phyloP scores from a whole-genome alignment of 2,888 invertebrate genomes.

The Aleiodes leptofemur region DNA sequence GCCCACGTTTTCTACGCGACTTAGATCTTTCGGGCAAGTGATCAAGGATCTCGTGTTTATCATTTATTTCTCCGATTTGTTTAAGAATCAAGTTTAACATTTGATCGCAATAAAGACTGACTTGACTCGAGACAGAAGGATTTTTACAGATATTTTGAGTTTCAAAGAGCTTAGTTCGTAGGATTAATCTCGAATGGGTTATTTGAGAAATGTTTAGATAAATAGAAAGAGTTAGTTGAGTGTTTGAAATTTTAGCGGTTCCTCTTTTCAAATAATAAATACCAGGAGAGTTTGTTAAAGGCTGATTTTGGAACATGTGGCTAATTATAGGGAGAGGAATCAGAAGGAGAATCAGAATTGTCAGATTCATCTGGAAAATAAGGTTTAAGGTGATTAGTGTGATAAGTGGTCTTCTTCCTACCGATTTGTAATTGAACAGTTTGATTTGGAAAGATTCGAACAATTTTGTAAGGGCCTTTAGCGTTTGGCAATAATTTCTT shows the following conservation, averaged over 20 bases:
- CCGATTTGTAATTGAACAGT: constrained; percentile 46
- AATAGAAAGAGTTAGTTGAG: constrained; percentile 44
- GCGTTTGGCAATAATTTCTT: constrained; percentile 33
- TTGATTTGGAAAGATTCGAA: constrained; percentile 44
- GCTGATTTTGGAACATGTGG: not conserved
- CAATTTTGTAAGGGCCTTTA: constrained; percentile 51
- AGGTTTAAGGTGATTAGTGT: constrained; percentile 46
- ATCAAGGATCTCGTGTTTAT: constrained; percentile 9
- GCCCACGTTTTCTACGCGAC: not conserved
- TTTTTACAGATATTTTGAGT: not conserved
- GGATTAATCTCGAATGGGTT: not conserved
- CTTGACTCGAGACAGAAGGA: not conserved
- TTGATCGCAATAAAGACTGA: constrained; percentile 13
- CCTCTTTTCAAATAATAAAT: constrained; percentile 48
- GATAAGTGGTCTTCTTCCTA: constrained; percentile 43
- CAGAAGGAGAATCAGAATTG: constrained; percentile 26
- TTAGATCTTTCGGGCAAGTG: not conserved
- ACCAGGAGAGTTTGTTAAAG: constrained; percentile 36
- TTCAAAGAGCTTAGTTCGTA: not conserved
- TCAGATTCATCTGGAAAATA: constrained; percentile 41
- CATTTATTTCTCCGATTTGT: constrained; percentile 3
- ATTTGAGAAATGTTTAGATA: constrained; percentile 43
- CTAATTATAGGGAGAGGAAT: not conserved
- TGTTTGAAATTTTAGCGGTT: constrained; percentile 39
- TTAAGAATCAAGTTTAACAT: not conserved